These are phyloP conservation scores for Trogon melanurus DNA, from an alignment of 2,113 vertebrate genomes.

Conservation along the genomic window DNA sequence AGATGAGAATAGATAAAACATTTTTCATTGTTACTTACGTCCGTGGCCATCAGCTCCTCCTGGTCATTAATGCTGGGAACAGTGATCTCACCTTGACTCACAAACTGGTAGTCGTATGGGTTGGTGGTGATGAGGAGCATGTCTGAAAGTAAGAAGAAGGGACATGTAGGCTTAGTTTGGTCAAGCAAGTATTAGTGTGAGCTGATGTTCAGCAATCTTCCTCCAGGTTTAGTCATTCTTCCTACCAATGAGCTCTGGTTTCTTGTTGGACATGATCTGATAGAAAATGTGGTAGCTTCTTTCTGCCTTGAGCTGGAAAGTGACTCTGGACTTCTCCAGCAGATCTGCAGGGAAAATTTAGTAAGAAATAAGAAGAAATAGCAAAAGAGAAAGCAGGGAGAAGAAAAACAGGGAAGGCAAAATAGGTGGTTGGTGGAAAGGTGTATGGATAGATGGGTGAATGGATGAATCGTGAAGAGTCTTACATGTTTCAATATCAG, in stretches of 20 bases:
- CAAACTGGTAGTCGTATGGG: conserved; percentile 71
- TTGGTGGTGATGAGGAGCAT: conserved; percentile 89
- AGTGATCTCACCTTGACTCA: conserved; percentile 59
- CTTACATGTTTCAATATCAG: conserved; percentile 77
- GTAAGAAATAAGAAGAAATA: background rate
- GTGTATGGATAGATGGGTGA: background rate
- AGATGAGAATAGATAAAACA: background rate
- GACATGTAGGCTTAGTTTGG: background rate
- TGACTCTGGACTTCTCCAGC: conserved; percentile 70
- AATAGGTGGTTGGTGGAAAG: background rate
- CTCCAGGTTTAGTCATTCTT: conserved; percentile 1
- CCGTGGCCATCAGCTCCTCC: conserved; percentile 88
- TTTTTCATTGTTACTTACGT: conserved; percentile 76
- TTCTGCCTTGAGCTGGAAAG: conserved; percentile 63
- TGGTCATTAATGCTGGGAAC: conserved; percentile 89
- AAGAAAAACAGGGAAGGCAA: background rate
- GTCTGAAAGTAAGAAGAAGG: conserved; percentile 69
- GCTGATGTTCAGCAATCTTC: background rate
- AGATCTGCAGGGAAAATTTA: conserved; percentile 68
- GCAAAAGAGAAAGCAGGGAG: background rate
- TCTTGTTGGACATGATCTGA: conserved; percentile 68
- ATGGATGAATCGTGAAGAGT: background rate
- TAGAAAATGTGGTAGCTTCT: conserved; percentile 67
- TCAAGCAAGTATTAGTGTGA: background rate
- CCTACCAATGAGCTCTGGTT: conserved; percentile 51